Base-by-base conservation (phyloP, 2,888 invertebrate species). In the Meiosimyza decipiens region DNA sequence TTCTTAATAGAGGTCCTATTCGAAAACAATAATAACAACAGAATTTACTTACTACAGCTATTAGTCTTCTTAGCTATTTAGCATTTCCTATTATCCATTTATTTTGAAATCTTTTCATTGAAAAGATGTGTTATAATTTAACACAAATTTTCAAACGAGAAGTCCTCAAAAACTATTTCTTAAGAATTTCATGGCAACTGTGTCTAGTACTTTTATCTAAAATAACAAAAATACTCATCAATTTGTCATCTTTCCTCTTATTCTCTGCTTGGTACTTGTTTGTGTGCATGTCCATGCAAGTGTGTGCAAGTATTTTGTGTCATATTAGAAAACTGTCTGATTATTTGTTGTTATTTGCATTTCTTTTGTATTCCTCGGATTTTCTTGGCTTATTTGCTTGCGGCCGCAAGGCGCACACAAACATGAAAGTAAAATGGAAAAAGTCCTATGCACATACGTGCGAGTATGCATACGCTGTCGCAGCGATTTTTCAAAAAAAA, bases 401-500 rank as follows among this genome's bases (percentile, higher is more conserved):
- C 47, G 47, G 63, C 16, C 52, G 71, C 71, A 64, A 50, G 79
- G 74, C 79, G 74, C 80, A 57, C 64, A 64, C 64, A 64, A n/a
- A 40, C 54, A n/a, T 15, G 16, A 16, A 28, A 51, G 18, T 1
- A 7, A 52, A 22, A 65, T 52, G 65, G 51, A 51, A 16, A 50
- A 16, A 18, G 50, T 51, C 12, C 28, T 52, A 47, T 54, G 15
- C 40, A 18, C 40, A 55, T 18, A 57, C 22, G 18, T 11, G 40
- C 28, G 28, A 50, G 64, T 50, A 64, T 40, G 40, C 64, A 64
- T 13, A 50, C 7, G 28, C 50, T 15, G 62, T 28, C 33, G 9
- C 18, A 16, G 12, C 63, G 13, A 18, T 28, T 40, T 52, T 55
- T n/a, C 67, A 13, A 55, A 28, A 22, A 59, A 28, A 15, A 63